Evolutionary conservation across 2,113 vertebrate genomes (phyloP).

Genomic region (Ahaetulla prasina): DNA sequence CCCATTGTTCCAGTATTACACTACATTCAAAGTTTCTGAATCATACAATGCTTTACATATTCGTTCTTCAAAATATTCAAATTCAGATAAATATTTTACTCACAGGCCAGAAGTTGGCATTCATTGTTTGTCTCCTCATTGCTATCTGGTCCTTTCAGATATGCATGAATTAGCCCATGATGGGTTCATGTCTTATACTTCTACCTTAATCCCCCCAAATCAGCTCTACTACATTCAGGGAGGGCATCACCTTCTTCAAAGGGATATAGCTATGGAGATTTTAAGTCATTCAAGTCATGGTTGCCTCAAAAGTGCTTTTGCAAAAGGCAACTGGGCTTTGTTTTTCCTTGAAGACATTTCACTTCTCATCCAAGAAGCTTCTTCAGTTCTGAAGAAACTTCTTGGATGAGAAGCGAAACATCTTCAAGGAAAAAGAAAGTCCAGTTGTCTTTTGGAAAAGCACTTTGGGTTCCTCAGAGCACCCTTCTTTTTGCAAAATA

Average conservation of each 20-base stretch:
- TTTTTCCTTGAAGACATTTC: not conserved
- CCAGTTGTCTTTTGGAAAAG: not conserved
- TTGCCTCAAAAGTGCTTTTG: not conserved
- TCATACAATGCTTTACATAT: too few species aligned
- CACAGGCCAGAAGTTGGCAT: not conserved
- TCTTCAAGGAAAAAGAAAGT: not conserved
- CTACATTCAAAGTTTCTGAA: too few species aligned
- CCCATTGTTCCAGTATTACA: too few species aligned
- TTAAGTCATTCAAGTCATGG: not conserved
- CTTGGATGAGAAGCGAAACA: not conserved
- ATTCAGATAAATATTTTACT: not conserved
- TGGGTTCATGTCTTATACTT: not conserved
- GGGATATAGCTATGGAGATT: not conserved
- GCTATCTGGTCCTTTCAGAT: not conserved
- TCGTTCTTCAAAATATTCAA: not conserved
- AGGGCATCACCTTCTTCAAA: not conserved
- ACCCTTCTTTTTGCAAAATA: not conserved
- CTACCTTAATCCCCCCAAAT: not conserved
- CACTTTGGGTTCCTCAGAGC: not conserved
- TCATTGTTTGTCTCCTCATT: not conserved
- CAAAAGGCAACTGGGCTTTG: not conserved
- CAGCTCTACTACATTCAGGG: not conserved
- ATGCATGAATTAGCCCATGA: not conserved
- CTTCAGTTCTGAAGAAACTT: not conserved
- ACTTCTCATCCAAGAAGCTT: not conserved